These are phyloP conservation scores for Anguilla japonica DNA, from an alignment of 2,113 vertebrate genomes.

Conservation along the genomic window DNA sequence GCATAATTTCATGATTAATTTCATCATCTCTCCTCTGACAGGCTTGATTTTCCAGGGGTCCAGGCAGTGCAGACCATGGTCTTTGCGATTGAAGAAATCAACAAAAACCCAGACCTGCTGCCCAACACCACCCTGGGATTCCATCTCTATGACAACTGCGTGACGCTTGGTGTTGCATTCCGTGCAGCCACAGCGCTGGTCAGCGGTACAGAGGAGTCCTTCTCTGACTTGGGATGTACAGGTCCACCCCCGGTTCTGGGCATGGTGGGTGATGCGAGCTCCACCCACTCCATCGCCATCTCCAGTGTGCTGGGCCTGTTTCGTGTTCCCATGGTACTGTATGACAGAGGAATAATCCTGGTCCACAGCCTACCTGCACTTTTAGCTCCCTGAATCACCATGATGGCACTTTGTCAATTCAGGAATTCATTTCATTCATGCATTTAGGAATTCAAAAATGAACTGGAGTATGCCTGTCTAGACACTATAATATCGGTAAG, in stretches of 20 bases:
- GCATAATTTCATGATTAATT: too few species aligned
- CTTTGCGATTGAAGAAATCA: slow-evolving; percentile 65
- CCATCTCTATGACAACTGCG: slow-evolving; percentile 62
- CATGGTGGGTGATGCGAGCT: slow-evolving; percentile 61
- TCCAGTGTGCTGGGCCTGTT: slow-evolving; percentile 59
- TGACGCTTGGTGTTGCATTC: slow-evolving; percentile 51
- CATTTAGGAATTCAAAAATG: too few species aligned
- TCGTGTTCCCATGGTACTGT: slow-evolving; percentile 58
- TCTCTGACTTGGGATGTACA: slow-evolving; percentile 40
- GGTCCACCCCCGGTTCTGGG: slow-evolving; percentile 54
- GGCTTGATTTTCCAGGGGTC: slow-evolving; percentile 56
- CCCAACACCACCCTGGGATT: slow-evolving; percentile 63
- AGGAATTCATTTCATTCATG: too few species aligned
- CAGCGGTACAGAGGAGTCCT: slow-evolving; percentile 43
- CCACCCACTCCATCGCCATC: slow-evolving; percentile 59
- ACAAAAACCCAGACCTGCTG: slow-evolving; percentile 52
- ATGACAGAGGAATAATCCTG: not conserved
- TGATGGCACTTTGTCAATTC: too few species aligned
- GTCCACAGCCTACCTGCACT: not conserved
- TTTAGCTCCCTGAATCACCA: not conserved
- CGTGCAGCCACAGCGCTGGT: slow-evolving; percentile 50
- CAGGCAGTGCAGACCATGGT: slow-evolving; percentile 59
- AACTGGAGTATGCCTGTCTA: too few species aligned
- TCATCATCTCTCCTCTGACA: slow-evolving; percentile 26
- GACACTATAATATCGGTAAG: not conserved